Evolutionary conservation across 2,113 vertebrate genomes (phyloP).

Genomic region (Catharus bicknelli): DNA sequence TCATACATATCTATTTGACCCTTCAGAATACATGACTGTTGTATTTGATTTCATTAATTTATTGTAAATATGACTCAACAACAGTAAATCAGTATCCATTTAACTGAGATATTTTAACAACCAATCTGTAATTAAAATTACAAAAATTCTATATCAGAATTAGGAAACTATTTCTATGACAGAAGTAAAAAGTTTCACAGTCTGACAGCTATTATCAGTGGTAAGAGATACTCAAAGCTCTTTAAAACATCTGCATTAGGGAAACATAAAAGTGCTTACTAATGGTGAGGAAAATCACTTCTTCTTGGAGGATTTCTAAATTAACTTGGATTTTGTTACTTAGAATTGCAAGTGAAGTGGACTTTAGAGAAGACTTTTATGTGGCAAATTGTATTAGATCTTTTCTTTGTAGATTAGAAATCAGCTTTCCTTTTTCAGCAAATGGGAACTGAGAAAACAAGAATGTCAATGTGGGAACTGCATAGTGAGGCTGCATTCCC

Average conservation of each 20-base stretch:
- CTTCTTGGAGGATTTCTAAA: slow-evolving; percentile 44
- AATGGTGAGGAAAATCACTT: slow-evolving; percentile 49
- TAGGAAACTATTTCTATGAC: background rate
- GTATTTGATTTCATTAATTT: background rate
- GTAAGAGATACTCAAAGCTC: background rate
- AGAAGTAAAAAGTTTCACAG: background rate
- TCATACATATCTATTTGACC: background rate
- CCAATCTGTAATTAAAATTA: background rate
- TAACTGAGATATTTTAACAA: background rate
- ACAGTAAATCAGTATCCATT: background rate
- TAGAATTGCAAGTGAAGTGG: slow-evolving; percentile 5
- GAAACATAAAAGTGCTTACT: slow-evolving; percentile 6
- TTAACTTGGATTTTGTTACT: slow-evolving; percentile 10
- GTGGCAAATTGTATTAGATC: slow-evolving; percentile 41
- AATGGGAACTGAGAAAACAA: background rate
- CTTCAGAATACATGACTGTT: background rate
- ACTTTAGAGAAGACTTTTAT: slow-evolving; percentile 16
- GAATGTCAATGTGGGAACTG: slow-evolving; percentile 7
- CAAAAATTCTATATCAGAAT: background rate
- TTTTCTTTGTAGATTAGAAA: slow-evolving; percentile 35
- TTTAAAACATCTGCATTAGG: background rate
- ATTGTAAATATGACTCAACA: background rate
- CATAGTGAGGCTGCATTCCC: background rate
- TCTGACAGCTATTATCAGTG: background rate
- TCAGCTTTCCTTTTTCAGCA: background rate